Evolutionary conservation across 1,140 invertebrate species (phyloP).

Genomic region (Apis cerana): DNA sequence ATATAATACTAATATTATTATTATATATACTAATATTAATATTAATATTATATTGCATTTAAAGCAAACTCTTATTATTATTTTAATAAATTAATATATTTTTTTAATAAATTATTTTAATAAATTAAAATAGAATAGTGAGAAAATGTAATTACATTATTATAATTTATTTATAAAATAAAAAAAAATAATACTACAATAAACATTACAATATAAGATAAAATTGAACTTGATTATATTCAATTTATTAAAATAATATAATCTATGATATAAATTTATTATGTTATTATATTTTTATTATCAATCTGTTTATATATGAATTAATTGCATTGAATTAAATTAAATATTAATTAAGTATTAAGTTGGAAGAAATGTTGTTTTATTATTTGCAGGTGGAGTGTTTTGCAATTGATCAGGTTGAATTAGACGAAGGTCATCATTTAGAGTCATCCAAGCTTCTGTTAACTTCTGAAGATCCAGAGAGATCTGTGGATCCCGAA

Average conservation of each 20-base stretch:
- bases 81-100: background rate
- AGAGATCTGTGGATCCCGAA: conserved; percentile 92
- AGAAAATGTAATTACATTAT: background rate
- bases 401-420: conserved; percentile 85
- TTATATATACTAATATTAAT: too few relatives aligned
- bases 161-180: background rate
- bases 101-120: too few relatives aligned
- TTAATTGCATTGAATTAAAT: background rate
- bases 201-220: background rate
- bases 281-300: background rate
- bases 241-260: background rate
- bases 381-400: conserved; percentile 84
- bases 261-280: too few relatives aligned
- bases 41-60: background rate
- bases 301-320: background rate
- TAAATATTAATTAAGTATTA: background rate
- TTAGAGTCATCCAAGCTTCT: conserved; percentile 90
- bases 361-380: background rate
- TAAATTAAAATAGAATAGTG: background rate
- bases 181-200: background rate
- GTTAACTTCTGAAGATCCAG: conserved; percentile 87
- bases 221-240: background rate
- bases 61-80: background rate
- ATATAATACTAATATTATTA: too few relatives aligned
- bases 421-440: conserved; percentile 86